Percentiles rank a stretch among this genome's conserved stretches.
These are phyloP conservation scores for Lutraria lutraria DNA, from an alignment of 2,888 invertebrate species.

Conservation along the genomic window DNA sequence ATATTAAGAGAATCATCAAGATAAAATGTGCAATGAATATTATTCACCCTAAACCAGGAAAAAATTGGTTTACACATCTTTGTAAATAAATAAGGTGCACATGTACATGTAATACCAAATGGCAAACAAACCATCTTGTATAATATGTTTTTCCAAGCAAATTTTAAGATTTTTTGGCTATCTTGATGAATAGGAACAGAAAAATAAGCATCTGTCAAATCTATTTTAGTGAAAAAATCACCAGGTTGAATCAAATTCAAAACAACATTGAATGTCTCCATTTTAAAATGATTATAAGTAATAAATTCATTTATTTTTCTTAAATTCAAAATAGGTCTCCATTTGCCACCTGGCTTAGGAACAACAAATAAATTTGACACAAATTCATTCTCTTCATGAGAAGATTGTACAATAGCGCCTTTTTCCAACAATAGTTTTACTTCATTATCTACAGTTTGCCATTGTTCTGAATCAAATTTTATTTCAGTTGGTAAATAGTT, in stretches of 20 bases:
- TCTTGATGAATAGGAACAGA: conserved; percentile 41
- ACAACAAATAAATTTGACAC: conserved; percentile 49
- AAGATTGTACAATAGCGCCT: conserved; percentile 39
- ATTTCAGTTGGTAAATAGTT: conserved; percentile 44
- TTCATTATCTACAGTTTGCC: conserved; percentile 50
- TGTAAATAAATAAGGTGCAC: conserved; percentile 35
- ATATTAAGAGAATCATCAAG: conserved; percentile 51
- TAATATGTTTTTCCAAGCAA: conserved; percentile 37
- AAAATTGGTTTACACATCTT: conserved; percentile 43
- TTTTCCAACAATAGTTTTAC: conserved; percentile 31
- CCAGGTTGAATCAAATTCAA: conserved; percentile 27
- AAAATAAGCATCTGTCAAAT: conserved; percentile 48
- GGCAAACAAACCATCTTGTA: conserved; percentile 42
- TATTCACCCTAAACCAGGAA: conserved; percentile 38
- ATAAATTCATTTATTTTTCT: conserved; percentile 44
- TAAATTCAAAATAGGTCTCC: conserved; percentile 48
- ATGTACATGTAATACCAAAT: conserved; percentile 36
- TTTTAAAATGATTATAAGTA: conserved; percentile 55
- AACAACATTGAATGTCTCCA: conserved; percentile 39
- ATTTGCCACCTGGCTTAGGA: conserved; percentile 52
- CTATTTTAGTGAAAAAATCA: conserved; percentile 40
- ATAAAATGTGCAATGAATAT: conserved; percentile 48
- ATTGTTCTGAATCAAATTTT: conserved; percentile 39
- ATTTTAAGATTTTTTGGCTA: conserved; percentile 40
- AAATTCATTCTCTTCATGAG: conserved; percentile 17